Evolutionary conservation across 2,888 invertebrate species (phyloP).

Genomic region (Timandra comae): DNA sequence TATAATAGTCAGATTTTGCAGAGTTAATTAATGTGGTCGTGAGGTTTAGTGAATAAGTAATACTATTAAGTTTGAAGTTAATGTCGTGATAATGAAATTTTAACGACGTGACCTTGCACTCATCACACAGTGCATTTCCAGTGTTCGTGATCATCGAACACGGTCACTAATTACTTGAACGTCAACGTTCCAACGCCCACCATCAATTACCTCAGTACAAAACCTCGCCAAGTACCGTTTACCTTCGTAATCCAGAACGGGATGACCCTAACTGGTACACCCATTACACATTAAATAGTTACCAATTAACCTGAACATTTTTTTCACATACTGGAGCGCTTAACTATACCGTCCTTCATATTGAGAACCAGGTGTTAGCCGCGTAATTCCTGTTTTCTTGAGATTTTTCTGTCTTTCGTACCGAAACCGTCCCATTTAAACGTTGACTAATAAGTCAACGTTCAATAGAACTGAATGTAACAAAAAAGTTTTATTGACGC

Average conservation of each 20-base stretch:
- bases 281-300: slow-evolving; percentile 14
- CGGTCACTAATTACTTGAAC: slow-evolving; percentile 44
- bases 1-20: too few relatives aligned
- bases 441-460: too few relatives aligned
- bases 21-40: too few relatives aligned
- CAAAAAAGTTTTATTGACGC: too few relatives aligned
- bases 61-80: slow-evolving; percentile 39
- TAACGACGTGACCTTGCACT: slow-evolving; percentile 43
- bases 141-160: slow-evolving; percentile 33
- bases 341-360: too few relatives aligned
- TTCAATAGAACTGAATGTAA: too few relatives aligned
- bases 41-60: too few relatives aligned
- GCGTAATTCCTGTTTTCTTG: too few relatives aligned
- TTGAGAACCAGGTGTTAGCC: too few relatives aligned
- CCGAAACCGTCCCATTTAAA: too few relatives aligned
- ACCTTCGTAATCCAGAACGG: slow-evolving; percentile 14
- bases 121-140: slow-evolving; percentile 36
- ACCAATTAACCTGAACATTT: slow-evolving; percentile 16
- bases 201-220: slow-evolving; percentile 32
- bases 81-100: slow-evolving; percentile 32
- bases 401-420: too few relatives aligned
- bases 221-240: slow-evolving; percentile 16
- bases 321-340: neutral
- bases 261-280: slow-evolving; percentile 15
- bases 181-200: slow-evolving; percentile 46